Base-by-base conservation (phyloP, 2,113 vertebrate species). In the Malurus cyaneus region DNA sequence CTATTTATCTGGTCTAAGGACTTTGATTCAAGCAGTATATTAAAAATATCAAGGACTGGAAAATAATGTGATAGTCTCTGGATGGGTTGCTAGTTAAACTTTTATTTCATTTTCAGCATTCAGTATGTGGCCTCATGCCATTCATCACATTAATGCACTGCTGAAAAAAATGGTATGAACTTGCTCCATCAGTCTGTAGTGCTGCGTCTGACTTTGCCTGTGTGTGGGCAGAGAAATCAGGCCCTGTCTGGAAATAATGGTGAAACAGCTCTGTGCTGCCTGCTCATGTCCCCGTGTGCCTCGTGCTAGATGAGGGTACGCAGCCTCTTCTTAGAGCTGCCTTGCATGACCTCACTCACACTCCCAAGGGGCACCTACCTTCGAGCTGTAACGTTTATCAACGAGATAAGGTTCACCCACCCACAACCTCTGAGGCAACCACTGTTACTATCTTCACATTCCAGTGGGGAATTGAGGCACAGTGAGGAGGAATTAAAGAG, bases 281-380 rank as follows among this genome's bases (percentile, higher is more conserved):
- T 61, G 71, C 56, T 53, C 20, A 4, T 3, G 4, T 25, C 64
- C 44, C 59, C 0, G 4, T 2, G 44, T 17, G 17, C 9, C 28
- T 60, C 0, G 0, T 10, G 21, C 14, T 4, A 11, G 46, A 71
- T 14, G 10, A 49, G 21, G 36, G 42, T 8, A 23, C 28, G 2
- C 0, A 12, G 39, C n/a, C 44, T 94, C 52, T 59, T 50, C 42
- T 47, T 80, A 15, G 6, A 23, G 52, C 61, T 36, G 8, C 56
- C 52, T 50, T 24, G 18, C 34, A 3, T 12, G 11, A 57, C 52
- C 61, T 73, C 89, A 34, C 11, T 44, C 36, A 25, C 61, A 2
- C 32, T 53, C 8, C 42, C 36, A 59, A 49, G 36, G 39, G 6
- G n/a, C 39, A 12, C 29, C 59, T 1, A 2, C 25, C 4, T 53